Percentiles rank a stretch among this genome's conserved stretches.
Conservation (phyloP, 2,113 vertebrate species). For the Pionites leucogaster region DNA sequence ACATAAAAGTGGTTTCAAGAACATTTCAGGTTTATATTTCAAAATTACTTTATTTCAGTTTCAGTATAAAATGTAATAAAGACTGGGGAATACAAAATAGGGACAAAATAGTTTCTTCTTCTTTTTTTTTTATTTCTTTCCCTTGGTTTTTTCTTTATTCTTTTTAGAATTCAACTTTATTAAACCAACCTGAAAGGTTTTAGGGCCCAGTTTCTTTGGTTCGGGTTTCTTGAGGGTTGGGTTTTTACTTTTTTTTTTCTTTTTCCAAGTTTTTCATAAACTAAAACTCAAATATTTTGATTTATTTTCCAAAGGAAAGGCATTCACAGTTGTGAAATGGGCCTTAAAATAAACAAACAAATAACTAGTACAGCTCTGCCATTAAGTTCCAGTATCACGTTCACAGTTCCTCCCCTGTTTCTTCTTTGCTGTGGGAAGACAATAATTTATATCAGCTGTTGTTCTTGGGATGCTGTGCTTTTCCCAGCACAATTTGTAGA, state of each 20-base stretch:
- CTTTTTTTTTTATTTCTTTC: background rate
- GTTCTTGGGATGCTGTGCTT: constrained; percentile 12
- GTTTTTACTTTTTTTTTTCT: background rate
- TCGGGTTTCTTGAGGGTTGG: background rate
- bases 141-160: background rate
- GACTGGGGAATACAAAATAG: background rate
- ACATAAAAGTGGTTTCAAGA: constrained; percentile 12
- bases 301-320: constrained; percentile 48
- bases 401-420: constrained; percentile 6
- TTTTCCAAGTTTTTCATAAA: constrained; percentile 25
- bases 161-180: constrained; percentile 6
- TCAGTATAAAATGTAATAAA: constrained; percentile 50
- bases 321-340: constrained; percentile 51
- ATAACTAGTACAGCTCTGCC: background rate
- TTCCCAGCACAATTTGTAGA: background rate
- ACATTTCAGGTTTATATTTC: constrained; percentile 24
- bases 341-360: constrained; percentile 59
- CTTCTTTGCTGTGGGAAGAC: constrained; percentile 54
- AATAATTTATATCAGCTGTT: constrained; percentile 46
- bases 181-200: constrained; percentile 21
- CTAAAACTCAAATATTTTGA: constrained; percentile 44
- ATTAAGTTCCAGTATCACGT: constrained; percentile 25
- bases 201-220: background rate
- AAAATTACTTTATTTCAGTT: constrained; percentile 21
- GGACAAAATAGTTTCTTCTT: background rate